Evolutionary conservation across 2,888 invertebrate species (phyloP).

Genomic region (Smittia aterrima): DNA sequence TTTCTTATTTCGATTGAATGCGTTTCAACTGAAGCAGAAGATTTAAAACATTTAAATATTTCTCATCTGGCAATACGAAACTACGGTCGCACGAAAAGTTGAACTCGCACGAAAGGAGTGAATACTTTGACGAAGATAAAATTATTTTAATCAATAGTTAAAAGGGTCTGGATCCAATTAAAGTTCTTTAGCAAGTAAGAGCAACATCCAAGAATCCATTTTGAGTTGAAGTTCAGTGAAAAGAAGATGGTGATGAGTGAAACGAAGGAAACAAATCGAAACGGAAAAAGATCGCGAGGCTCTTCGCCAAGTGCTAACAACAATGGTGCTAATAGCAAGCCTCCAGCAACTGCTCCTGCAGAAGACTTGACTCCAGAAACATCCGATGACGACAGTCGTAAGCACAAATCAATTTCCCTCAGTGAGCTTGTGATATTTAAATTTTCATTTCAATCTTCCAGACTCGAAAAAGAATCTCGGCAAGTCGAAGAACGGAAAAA

Average conservation of each 20-base stretch:
- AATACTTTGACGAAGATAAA: background rate
- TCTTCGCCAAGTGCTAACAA: constrained; percentile 5
- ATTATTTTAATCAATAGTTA: background rate
- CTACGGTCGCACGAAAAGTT: constrained; percentile 1
- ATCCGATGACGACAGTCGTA: constrained; percentile 25
- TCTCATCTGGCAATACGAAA: background rate
- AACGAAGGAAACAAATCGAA: constrained; percentile 3
- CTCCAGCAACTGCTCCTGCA: background rate
- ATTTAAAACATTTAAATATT: too few relatives aligned
- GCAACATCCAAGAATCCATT: background rate
- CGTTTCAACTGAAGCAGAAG: too few relatives aligned
- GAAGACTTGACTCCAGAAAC: constrained; percentile 30
- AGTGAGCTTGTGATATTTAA: background rate
- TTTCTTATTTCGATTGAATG: too few relatives aligned
- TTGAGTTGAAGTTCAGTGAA: background rate
- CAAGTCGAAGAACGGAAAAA: constrained; percentile 34
- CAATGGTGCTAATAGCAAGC: background rate
- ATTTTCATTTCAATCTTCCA: background rate
- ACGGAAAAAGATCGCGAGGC: constrained; percentile 33
- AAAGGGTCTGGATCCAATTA: background rate
- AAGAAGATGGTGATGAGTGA: constrained; percentile 33
- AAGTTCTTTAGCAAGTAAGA: background rate
- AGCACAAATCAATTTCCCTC: background rate
- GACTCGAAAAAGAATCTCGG: constrained; percentile 33
- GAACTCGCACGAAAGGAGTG: background rate